These are phyloP conservation scores for Tinamus major DNA, from an alignment of 2,797 vertebrate species.

Conservation along the genomic window DNA sequence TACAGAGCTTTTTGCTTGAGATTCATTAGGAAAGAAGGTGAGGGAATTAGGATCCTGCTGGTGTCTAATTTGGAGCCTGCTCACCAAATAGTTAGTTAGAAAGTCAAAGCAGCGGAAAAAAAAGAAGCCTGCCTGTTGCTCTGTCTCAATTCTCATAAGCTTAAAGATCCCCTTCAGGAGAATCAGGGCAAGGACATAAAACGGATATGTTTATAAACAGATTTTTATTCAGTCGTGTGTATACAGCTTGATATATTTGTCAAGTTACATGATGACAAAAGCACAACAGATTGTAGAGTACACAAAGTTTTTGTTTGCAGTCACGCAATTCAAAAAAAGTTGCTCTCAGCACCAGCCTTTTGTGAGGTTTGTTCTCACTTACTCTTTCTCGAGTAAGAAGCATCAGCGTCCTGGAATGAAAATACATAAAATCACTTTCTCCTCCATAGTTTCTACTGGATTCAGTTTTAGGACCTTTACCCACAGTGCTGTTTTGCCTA, in stretches of 20 bases:
- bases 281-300: neutral
- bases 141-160: neutral
- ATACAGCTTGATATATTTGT: neutral
- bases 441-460: no score
- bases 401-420: constrained; percentile 87
- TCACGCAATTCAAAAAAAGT: fast-evolving
- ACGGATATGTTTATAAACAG: constrained; percentile 20
- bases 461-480: neutral
- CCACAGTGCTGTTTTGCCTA: neutral
- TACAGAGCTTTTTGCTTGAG: neutral
- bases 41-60: neutral
- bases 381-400: constrained; percentile 85
- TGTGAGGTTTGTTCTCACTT: constrained; percentile 11
- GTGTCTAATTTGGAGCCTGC: neutral
- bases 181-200: neutral
- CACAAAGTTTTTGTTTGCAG: neutral
- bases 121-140: neutral
- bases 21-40: neutral
- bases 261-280: neutral
- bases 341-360: neutral
- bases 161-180: neutral
- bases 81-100: neutral
- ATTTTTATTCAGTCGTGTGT: constrained; percentile 46
- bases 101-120: neutral
- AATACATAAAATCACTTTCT: constrained; percentile 7